phyloP scores from a whole-genome alignment of 2,888 invertebrate species.

The Oscheius myriophilus region DNA sequence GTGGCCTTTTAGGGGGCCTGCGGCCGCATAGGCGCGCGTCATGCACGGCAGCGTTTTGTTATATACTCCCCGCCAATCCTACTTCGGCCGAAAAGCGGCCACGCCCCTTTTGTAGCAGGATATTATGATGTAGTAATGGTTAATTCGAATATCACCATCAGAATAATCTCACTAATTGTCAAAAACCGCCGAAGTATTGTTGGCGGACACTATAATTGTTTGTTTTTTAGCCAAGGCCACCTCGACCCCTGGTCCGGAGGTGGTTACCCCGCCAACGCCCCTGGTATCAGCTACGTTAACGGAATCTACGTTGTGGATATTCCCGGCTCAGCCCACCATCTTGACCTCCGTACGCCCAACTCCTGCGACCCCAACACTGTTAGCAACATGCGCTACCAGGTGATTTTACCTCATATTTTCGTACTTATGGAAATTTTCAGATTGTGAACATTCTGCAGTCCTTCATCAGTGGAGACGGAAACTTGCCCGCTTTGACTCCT shows the following conservation, averaged over 20 bases:
- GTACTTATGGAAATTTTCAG: background rate
- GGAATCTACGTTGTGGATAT: slow-evolving; percentile 48
- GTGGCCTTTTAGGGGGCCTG: too few species aligned
- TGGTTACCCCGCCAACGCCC: slow-evolving; percentile 60
- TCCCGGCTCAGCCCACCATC: slow-evolving; percentile 68
- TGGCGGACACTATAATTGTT: too few species aligned
- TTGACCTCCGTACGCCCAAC: slow-evolving; percentile 68
- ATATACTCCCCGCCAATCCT: too few species aligned
- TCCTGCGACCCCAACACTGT: slow-evolving; percentile 65
- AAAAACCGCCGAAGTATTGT: too few species aligned
- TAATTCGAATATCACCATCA: too few species aligned
- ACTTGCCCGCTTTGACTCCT: slow-evolving; percentile 10
- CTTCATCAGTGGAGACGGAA: slow-evolving; percentile 33
- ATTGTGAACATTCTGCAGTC: slow-evolving; percentile 39
- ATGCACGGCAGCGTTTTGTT: too few species aligned
- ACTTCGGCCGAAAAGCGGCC: background rate
- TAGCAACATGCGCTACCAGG: slow-evolving; percentile 50
- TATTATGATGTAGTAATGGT: too few species aligned
- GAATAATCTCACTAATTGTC: too few species aligned
- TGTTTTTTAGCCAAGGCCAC: slow-evolving; percentile 72
- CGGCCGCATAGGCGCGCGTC: too few species aligned
- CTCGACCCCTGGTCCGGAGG: slow-evolving; percentile 74
- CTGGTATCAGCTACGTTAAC: slow-evolving; percentile 6
- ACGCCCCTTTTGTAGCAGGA: too few species aligned
- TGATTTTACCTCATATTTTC: too few species aligned